Evolutionary conservation across 2,113 vertebrate species (phyloP).

Genomic region (Plectropomus leopardus): DNA sequence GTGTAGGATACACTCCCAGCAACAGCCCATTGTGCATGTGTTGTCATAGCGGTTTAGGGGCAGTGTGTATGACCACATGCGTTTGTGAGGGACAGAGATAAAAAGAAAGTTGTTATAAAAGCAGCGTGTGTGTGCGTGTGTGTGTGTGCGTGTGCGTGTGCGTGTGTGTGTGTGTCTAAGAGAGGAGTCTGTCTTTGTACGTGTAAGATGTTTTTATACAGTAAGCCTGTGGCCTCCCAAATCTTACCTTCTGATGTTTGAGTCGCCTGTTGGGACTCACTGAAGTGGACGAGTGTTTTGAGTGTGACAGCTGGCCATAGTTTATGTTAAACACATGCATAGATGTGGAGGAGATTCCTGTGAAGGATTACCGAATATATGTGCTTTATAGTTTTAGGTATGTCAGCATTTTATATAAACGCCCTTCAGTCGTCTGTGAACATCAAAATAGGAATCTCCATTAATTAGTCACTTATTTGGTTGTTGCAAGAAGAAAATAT

Average conservation of each 20-base stretch:
- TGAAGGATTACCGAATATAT: not conserved
- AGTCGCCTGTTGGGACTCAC: constrained; percentile 33
- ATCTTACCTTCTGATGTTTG: constrained; percentile 46
- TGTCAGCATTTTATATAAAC: not conserved
- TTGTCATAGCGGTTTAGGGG: constrained; percentile 38
- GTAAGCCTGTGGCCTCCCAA: constrained; percentile 23
- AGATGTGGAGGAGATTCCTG: not conserved
- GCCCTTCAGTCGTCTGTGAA: too few species aligned
- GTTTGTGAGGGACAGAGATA: constrained; percentile 5
- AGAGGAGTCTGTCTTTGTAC: constrained; percentile 25
- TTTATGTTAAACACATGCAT: constrained; percentile 14
- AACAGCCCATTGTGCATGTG: constrained; percentile 46
- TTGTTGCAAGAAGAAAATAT: too few species aligned
- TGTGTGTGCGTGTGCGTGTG: too few species aligned
- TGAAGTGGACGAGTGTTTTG: constrained; percentile 52
- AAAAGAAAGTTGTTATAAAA: constrained; percentile 34
- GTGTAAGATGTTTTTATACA: constrained; percentile 29
- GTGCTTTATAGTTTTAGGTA: not conserved
- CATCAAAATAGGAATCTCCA: not conserved
- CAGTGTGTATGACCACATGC: constrained; percentile 46
- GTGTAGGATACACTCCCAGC: constrained; percentile 60
- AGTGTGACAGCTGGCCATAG: not conserved
- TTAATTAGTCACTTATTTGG: too few species aligned
- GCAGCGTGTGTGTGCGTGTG: constrained; percentile 2
- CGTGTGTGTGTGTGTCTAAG: constrained; percentile 15